Evolutionary conservation across 2,888 invertebrate species (phyloP), one percentile per base, ranked within the genome.

Genomic region (Euplexia lucipara): DNA sequence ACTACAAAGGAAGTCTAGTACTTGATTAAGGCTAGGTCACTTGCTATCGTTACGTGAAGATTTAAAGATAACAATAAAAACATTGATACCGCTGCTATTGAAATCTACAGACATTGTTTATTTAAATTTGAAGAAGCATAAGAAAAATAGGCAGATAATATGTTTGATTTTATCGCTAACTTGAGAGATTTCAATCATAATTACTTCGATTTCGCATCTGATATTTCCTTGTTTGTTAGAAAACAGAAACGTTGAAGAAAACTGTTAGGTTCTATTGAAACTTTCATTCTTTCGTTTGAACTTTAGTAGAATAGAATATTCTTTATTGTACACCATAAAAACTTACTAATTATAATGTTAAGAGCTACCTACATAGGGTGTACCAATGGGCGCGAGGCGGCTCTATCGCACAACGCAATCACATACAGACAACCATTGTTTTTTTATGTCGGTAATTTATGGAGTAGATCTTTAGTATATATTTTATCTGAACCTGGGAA

Each of bases 21-120:
- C 16, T 48, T 44, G 37, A 71, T 71, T 47, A 53, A 53, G 16
- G 54, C 47, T 71, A 63, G 65, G 47, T 54, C 54, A 48, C n/a
- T 64, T 54, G 26, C 41, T 48, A 68, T 64, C 41, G 10, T 16
- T 41, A 70, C 18, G 12, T 30, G 20, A n/a, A n/a, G 53, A 47
- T 8, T 47, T 12, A 12, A 54, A 32, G 72, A 69, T 64, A 48
- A 48, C 10, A 69, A 65, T 8, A 42, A 72, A 37, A 65, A 69
- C 54, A 69, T 32, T 18, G 35, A 56, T 71, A 44, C 14, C 20
- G 5, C 14, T 63, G 47, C 6, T 54, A 64, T 37, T 16, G n/a
- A 37, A 37, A 30, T 30, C 35, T 18, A 18, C 12, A 14, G 18
- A 32, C 1, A 9, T 45, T 45, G 44, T 41, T 70, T 52, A 9